Conservation (phyloP, 2,113 vertebrate species). For the Scophthalmus maximus region DNA sequence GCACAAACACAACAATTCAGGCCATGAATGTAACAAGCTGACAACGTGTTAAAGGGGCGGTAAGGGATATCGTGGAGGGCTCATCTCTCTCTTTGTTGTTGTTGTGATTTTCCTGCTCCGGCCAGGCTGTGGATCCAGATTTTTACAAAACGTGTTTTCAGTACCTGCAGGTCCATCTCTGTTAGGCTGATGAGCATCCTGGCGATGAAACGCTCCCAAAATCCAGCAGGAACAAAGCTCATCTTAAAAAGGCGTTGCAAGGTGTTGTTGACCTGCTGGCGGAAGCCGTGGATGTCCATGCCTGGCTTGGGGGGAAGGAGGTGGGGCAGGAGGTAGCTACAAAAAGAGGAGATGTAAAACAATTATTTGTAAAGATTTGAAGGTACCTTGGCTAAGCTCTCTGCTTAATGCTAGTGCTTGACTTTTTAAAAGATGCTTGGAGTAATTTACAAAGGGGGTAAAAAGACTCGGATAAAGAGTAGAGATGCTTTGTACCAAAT, state of each 20-base stretch:
- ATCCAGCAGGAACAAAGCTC: slow-evolving; percentile 97
- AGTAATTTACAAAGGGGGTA: neutral
- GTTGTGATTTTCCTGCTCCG: too few relatives aligned
- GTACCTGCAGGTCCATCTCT: slow-evolving; percentile 97
- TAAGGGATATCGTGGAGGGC: too few relatives aligned
- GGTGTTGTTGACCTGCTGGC: slow-evolving; percentile 86
- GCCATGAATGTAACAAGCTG: neutral
- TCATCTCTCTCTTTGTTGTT: too few relatives aligned
- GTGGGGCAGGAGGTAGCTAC: slow-evolving; percentile 95
- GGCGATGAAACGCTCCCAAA: slow-evolving; percentile 97
- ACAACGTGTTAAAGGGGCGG: neutral
- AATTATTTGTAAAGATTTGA: neutral
- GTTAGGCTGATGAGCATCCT: slow-evolving; percentile 96
- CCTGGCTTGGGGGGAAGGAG: slow-evolving; percentile 95
- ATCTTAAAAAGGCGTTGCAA: slow-evolving; percentile 97
- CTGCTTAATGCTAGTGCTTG: neutral
- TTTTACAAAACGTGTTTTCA: too few relatives aligned
- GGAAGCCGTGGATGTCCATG: slow-evolving; percentile 89
- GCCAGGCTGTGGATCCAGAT: too few relatives aligned
- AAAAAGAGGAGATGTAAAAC: slow-evolving; percentile 9
- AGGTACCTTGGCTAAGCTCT: neutral
- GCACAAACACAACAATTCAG: slow-evolving; percentile 21
- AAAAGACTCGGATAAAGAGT: too few relatives aligned
- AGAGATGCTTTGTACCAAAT: too few relatives aligned
- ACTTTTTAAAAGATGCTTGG: neutral